Base-by-base conservation (phyloP, 2,113 vertebrate species). In the Eupsittula cactorum region DNA sequence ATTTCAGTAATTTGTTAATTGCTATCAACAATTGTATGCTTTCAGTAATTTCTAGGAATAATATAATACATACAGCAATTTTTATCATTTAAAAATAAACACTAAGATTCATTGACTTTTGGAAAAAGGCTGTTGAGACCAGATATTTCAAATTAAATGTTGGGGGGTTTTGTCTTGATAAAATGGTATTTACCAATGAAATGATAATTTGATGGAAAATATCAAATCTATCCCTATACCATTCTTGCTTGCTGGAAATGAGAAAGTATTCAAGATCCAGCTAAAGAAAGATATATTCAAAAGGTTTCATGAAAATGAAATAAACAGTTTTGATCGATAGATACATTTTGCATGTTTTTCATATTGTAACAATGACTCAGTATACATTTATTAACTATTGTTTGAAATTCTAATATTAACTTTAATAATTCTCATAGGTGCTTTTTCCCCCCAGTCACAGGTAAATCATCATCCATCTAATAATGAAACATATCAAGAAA, bases 401-500 rank as follows among this genome's bases (percentile, higher is more conserved):
- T 29, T 64, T 81, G 55, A 89, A 71, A 79, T 49, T 41, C 70
- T 14, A 27, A 78, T 55, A 63, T 77, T 47, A 86, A 11, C 53
- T 68, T 19, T 31, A 80, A 68, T 88, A 90, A 25, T 62, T 82
- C 94, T 96, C 73, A 96, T 13, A 67, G 8, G 6, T 8, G 28
- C 16, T 55, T 92, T 79, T 63, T 13, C 4, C 37, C 50, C 85
- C 65, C 78, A 97, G 95, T 98, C 97, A 47, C 98, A 99, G 99
- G 99, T 97, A 96, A 99, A 98, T 96, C 98, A 97, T 70, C 98
- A 98, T 60, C 78, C 98, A 73, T 90, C 98, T 65, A 98, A 97
- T 95, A 98, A 98, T 97, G 99, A 99, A 97, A 99, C 98, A 71
- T 99, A 99, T 86, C 99, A 99, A 94, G 99, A 99, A 83, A 98